phyloP scores from a whole-genome alignment of 2,797 vertebrate genomes.

The Leucoraja ocellata region DNA sequence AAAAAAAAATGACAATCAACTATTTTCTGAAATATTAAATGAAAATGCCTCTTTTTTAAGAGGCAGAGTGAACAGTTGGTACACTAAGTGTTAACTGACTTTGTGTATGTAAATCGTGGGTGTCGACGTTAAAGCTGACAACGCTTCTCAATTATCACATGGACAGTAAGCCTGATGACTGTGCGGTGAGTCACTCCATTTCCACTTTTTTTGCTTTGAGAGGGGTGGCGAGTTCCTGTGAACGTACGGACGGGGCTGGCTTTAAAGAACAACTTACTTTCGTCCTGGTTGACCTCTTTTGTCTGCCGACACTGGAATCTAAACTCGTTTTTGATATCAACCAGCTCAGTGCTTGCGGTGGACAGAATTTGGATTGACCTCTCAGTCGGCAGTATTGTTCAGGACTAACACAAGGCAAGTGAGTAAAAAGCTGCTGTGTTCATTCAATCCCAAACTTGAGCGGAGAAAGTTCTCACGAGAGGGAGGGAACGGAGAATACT shows the following conservation, averaged over 20 bases:
- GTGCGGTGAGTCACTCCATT: not conserved
- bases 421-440: not conserved
- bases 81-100: not conserved
- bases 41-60: not conserved
- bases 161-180: constrained; percentile 2
- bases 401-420: not conserved
- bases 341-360: not conserved
- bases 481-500: not conserved
- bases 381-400: not conserved
- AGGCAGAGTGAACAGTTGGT: not conserved
- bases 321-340: not conserved
- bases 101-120: constrained; percentile 33
- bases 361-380: not conserved
- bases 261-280: constrained; percentile 7
- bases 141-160: constrained; percentile 19
- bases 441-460: not conserved
- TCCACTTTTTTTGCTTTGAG: not conserved
- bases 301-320: not conserved
- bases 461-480: not conserved
- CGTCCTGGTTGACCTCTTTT: not conserved
- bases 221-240: not conserved
- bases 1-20: not conserved
- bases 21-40: not conserved
- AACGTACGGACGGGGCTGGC: not conserved
- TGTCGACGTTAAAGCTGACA: constrained; percentile 23